phyloP scores from a whole-genome alignment of 2,113 vertebrate genomes.

The Gulo gulo region DNA sequence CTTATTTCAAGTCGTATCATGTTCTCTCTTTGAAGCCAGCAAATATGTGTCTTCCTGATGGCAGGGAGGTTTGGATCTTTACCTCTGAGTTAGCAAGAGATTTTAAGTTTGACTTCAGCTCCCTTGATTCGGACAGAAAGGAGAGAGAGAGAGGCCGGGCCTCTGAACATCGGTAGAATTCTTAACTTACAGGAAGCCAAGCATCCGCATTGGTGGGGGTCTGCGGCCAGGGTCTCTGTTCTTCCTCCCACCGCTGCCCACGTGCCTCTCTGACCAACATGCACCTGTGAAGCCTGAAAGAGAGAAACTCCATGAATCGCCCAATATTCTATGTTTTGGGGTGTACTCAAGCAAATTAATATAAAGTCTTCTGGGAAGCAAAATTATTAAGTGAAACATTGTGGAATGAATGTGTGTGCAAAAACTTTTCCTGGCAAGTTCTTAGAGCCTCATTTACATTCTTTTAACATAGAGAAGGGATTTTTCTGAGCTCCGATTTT shows the following conservation, averaged over 20 bases:
- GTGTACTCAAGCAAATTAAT: no score
- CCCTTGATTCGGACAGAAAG: not conserved
- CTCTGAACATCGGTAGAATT: not conserved
- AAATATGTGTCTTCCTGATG: not conserved
- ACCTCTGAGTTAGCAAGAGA: fast-evolving
- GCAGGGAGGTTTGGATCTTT: not conserved
- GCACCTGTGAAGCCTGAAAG: not conserved
- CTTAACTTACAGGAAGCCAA: not conserved
- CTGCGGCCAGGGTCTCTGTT: not conserved
- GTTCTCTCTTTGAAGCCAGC: not conserved
- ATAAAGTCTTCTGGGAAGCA: not conserved
- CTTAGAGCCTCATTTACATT: not conserved
- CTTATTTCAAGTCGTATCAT: constrained; percentile 20
- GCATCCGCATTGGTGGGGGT: fast-evolving
- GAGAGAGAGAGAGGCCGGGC: not conserved
- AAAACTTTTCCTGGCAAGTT: not conserved
- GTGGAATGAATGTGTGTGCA: fast-evolving
- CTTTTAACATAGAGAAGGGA: not conserved
- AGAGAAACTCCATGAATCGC: not conserved
- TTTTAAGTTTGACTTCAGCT: fast-evolving
- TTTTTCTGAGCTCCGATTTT: not conserved
- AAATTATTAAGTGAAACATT: not conserved
- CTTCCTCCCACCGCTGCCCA: fast-evolving
- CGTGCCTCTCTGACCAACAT: fast-evolving
- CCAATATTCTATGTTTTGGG: not conserved